Conservation (phyloP, 2,113 vertebrate species). For the Corythaeola cristata region DNA sequence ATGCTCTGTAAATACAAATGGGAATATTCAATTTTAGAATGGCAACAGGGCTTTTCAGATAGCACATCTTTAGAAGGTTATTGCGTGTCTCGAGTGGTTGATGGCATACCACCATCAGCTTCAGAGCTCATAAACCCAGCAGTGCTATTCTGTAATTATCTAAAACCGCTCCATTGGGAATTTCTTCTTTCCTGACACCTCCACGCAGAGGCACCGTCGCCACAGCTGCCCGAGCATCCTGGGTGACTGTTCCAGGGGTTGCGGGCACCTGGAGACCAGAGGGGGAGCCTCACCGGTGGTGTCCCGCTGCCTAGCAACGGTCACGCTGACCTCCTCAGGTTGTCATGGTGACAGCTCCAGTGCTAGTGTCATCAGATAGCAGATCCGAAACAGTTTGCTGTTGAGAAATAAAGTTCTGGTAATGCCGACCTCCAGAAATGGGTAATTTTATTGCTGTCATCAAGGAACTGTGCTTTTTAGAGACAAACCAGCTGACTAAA, state of each 20-base stretch:
- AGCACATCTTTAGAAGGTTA: neutral
- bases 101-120: neutral
- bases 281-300: neutral
- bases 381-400: neutral
- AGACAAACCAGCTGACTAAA: neutral
- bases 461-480: neutral
- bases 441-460: neutral
- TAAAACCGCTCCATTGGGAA: neutral
- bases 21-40: neutral
- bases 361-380: neutral
- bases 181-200: neutral
- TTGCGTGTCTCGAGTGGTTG: neutral
- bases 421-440: neutral
- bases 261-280: neutral
- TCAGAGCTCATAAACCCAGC: neutral
- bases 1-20: neutral
- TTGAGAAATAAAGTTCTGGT: neutral
- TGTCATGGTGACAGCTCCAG: conserved; percentile 10
- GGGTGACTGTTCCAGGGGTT: neutral
- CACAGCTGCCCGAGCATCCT: neutral
- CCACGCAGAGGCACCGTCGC: accelerated
- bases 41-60: neutral
- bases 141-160: neutral
- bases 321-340: neutral
- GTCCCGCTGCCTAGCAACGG: neutral